Evolutionary conservation across 1,140 invertebrate species (phyloP), one percentile per base, ranked within the genome.

Genomic region (Anagrus nilaparvatae): DNA sequence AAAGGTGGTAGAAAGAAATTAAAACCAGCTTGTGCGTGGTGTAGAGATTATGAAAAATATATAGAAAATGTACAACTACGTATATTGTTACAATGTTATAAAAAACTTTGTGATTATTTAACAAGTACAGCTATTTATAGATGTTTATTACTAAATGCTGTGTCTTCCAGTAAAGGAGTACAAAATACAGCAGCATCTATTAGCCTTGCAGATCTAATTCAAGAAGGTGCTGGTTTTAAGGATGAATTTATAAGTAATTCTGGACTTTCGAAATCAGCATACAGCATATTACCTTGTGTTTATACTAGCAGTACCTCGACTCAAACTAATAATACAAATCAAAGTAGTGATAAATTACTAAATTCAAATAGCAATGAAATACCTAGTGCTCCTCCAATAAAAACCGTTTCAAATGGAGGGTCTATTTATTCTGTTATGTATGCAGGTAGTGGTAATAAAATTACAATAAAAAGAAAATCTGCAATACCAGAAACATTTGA

Each of bases 11-110:
- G 81, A 48, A 90, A 91, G 65, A 81, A 82, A 58, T 67, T 91
- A 14, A 86, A 84, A 57, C 86, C 87, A 1, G 77, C 78, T 1
- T 93, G 89, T 58, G 74, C 76, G 43, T 85, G 81, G 77, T 94
- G 89, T 63, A 84, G 83, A 62, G 82, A 88, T 55, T 85, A 85
- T 55, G 75, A 77, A 12, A 79, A 81, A 48, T 93, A 91, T 62
- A 68, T 76, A 16, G 87, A 91, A 62, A 91, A 92, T 66, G 79
- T 80, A 43, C 78, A 84, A 46, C 66, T 93, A 52, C 71, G 82
- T 38, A 81, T 87, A 55, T 65, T 91, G 16, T 59, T 93, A 36
- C 81, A 87, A 53, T 89, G 87, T 67, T 94, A 90, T 58, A 87
- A 87, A 64, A 86, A 87, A 50, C 68, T 93, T 9, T 93, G 88